Base-by-base conservation (phyloP, 64 coral and sea anemone species). In the Actinia tenebrosa region DNA sequence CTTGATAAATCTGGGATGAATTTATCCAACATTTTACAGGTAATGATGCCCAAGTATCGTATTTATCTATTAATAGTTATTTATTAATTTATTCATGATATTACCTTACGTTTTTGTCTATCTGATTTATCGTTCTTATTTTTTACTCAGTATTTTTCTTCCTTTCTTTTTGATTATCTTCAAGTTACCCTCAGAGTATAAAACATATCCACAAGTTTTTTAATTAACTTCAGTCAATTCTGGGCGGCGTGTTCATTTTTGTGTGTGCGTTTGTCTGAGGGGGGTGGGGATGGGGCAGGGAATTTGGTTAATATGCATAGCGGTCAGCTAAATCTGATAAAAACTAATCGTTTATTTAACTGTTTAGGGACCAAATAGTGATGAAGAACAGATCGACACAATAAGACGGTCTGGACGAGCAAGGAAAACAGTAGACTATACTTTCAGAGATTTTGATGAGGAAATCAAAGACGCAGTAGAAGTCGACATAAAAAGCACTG, bases 391-490 rank as follows among this genome's bases (percentile, higher is more conserved):
- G 64, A 79, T 90, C 7, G 88, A 87, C 45, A 83, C 59, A 17
- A 93, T 93, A 64, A 80, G 97, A 61, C 88, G 93, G 44, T 99
- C 97, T 16, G 89, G 91, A 16, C 87, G 97, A 68, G 86, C 93
- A 53, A 83, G 97, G 45, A 99, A 99, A 91, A 99, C 91, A 14
- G 97, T 99, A 20, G 97, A 99, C 83, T 99, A 99, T 60, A 99
- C 97, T 7, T 99, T 99, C 26, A 93, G 83, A 84, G 97, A 99
- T 45, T 99, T 99, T n/a, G 97, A 99, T 42, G 93, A 99, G 22
- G 97, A 99, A 44, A 99, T 99, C 23, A 84, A 89, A 77, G 91
- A 91, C 16, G 97, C 94, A 78, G 97, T 99, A 15, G 91, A 93
- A 42, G 86, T 63, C 22, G 93, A 95, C 77, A 92, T 92, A 45